These are phyloP conservation scores for Clamator glandarius DNA, from an alignment of 2,797 vertebrate species.

Conservation along the genomic window DNA sequence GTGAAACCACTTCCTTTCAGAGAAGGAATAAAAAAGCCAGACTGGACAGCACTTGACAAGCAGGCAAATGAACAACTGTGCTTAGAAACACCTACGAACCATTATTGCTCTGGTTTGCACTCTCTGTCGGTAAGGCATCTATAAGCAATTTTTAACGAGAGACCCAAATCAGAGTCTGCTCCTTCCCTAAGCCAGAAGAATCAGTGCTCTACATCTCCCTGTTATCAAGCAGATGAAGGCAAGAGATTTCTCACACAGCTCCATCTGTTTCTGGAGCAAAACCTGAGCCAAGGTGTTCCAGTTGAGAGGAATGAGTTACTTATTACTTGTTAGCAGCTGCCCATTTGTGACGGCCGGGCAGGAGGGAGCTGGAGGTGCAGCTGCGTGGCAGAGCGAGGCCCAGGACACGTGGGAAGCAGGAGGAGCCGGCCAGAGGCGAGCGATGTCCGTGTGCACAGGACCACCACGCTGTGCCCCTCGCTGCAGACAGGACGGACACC, in stretches of 20 bases:
- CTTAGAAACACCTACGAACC: neutral
- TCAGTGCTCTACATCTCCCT: neutral
- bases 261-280: neutral
- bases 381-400: neutral
- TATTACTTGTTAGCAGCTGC: neutral
- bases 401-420: accelerated
- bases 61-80: neutral
- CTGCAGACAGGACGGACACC: neutral
- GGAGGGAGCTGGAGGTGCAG: neutral
- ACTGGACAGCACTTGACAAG: neutral
- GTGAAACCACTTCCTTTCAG: neutral
- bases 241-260: neutral
- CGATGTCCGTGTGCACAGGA: accelerated
- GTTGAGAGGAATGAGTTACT: neutral
- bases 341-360: neutral
- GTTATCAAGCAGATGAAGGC: neutral
- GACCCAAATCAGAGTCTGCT: neutral
- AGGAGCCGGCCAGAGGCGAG: neutral
- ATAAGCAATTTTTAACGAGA: neutral
- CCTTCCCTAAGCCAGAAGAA: neutral
- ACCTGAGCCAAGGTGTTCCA: neutral
- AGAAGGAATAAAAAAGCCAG: neutral
- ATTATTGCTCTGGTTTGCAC: neutral
- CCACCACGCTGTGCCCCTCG: accelerated
- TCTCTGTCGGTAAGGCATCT: neutral